phyloP scores from a whole-genome alignment of 2,888 invertebrate genomes.

The Dynastes maya region DNA sequence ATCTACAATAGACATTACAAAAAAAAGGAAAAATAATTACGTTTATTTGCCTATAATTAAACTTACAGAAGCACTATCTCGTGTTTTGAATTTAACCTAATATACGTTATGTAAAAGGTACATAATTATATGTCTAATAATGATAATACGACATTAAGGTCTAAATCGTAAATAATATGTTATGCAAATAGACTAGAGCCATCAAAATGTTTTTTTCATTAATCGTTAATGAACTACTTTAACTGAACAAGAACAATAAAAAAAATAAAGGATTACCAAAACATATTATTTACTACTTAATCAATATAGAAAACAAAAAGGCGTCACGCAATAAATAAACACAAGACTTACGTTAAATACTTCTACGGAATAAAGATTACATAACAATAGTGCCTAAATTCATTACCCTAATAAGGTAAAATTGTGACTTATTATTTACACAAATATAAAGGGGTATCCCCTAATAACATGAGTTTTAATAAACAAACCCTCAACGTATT shows the following conservation, averaged over 20 bases:
- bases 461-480: neutral
- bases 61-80: conserved; percentile 36
- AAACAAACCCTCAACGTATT: conserved; percentile 7
- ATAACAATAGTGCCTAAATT: neutral
- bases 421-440: conserved; percentile 7
- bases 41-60: conserved; percentile 25
- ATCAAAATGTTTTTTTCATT: conserved; percentile 17
- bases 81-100: conserved; percentile 8
- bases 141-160: conserved; percentile 36
- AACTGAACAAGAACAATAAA: neutral
- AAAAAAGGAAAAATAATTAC: conserved; percentile 10
- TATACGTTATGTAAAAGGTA: neutral
- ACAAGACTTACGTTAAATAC: conserved; percentile 33
- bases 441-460: neutral
- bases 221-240: conserved; percentile 24
- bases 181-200: conserved; percentile 37
- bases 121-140: conserved; percentile 16
- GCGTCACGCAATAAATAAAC: conserved; percentile 43
- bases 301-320: conserved; percentile 9
- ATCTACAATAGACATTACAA: conserved; percentile 43
- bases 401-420: neutral
- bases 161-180: conserved; percentile 30
- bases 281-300: conserved; percentile 37
- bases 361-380: conserved; percentile 28
- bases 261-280: conserved; percentile 15